These are phyloP conservation scores for Epirrhoe tristata DNA, from an alignment of 2,888 invertebrate species.

Conservation along the genomic window DNA sequence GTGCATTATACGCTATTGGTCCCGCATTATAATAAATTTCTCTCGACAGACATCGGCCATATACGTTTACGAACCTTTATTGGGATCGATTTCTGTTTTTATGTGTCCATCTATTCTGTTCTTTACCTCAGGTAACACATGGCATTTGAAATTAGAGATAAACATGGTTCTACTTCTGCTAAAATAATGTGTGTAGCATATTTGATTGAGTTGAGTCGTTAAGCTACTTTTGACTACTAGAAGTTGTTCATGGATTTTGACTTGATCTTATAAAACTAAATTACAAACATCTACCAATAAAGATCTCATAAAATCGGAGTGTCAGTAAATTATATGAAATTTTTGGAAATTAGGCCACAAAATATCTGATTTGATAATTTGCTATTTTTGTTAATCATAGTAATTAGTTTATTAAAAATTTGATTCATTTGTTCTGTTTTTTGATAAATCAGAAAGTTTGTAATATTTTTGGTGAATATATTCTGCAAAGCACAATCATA, in stretches of 20 bases:
- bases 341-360: background rate
- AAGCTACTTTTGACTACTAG: background rate
- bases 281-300: background rate
- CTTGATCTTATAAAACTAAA: background rate
- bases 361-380: background rate
- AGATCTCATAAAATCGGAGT: no score
- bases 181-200: background rate
- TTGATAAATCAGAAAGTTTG: background rate
- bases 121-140: background rate
- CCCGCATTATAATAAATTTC: conserved; percentile 43
- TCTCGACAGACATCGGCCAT: conserved; percentile 39
- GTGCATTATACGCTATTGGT: conserved; percentile 28
- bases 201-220: background rate
- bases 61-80: conserved; percentile 36
- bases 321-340: background rate
- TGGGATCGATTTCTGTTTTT: conserved; percentile 6
- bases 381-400: background rate
- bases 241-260: background rate
- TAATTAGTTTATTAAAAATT: background rate
- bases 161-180: background rate
- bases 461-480: background rate
- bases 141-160: background rate
- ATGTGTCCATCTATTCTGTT: background rate
- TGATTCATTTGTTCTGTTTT: conserved; percentile 6
- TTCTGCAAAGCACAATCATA: no score